A percentile compares a stretch with the other conserved stretches of the same genome.
Conservation (phyloP, 1,140 invertebrate species). For the Solen grandis region DNA sequence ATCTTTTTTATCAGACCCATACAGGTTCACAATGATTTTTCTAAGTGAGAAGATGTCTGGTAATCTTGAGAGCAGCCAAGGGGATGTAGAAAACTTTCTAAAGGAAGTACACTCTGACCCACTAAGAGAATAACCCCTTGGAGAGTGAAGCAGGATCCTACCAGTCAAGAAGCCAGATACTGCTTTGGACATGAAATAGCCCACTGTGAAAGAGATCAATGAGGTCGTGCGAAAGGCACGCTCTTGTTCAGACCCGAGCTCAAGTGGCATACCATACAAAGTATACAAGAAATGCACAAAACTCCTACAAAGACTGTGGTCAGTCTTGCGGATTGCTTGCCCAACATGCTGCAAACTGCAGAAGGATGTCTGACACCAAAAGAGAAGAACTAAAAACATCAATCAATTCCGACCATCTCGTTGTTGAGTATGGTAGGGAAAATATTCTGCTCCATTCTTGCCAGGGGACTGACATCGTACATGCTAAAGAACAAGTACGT, state of each 20-base stretch:
- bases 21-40: too few relatives aligned
- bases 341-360: slow-evolving; percentile 43
- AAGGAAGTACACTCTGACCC: slow-evolving; percentile 28
- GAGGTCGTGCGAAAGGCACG: too few relatives aligned
- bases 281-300: slow-evolving; percentile 54
- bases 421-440: slow-evolving; percentile 49
- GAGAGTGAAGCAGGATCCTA: too few relatives aligned
- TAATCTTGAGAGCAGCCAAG: too few relatives aligned
- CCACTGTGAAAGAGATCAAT: slow-evolving; percentile 24
- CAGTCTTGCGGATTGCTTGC: slow-evolving; percentile 19
- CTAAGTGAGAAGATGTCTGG: too few relatives aligned
- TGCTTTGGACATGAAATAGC: slow-evolving; percentile 21
- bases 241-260: too few relatives aligned
- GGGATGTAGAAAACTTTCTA: slow-evolving; percentile 28
- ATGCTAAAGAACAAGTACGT: too few relatives aligned
- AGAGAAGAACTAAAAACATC: slow-evolving; percentile 50
- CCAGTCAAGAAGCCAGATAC: background rate
- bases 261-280: too few relatives aligned
- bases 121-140: slow-evolving; percentile 16
- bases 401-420: slow-evolving; percentile 58
- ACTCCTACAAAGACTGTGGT: slow-evolving; percentile 33
- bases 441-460: too few relatives aligned
- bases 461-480: too few relatives aligned
- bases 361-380: too few relatives aligned
- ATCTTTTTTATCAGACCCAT: too few relatives aligned